A percentile compares a stretch with the other conserved stretches of the same genome.
These are phyloP conservation scores for Cosmia pyralina DNA, from an alignment of 2,888 invertebrate genomes.

Conservation along the genomic window DNA sequence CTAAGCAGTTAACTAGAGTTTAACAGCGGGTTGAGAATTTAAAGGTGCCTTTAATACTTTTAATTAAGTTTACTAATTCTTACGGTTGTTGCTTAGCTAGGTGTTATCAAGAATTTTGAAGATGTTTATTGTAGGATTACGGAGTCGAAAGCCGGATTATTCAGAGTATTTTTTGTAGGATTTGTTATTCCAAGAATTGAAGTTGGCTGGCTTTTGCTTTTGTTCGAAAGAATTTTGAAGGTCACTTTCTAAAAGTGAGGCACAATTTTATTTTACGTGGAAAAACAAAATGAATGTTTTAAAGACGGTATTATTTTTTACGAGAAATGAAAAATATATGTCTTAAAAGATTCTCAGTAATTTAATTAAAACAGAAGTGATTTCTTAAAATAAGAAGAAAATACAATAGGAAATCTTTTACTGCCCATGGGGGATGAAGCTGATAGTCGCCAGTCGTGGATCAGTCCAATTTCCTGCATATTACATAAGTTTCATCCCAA, in stretches of 20 bases:
- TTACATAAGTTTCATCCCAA: slow-evolving; percentile 18
- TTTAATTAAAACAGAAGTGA: neutral
- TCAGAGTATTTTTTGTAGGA: neutral
- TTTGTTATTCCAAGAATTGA: slow-evolving; percentile 6
- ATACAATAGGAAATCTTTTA: neutral
- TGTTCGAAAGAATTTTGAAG: neutral
- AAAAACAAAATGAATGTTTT: neutral
- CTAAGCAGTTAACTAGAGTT: slow-evolving; percentile 67
- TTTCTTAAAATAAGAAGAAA: neutral
- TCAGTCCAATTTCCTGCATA: slow-evolving; percentile 27
- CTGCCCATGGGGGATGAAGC: neutral
- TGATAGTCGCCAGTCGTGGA: slow-evolving; percentile 6
- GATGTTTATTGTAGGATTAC: slow-evolving; percentile 27
- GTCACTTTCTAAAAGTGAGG: neutral
- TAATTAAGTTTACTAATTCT: slow-evolving; percentile 55
- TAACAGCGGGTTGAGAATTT: slow-evolving; percentile 58
- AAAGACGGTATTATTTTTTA: neutral
- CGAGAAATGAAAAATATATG: neutral
- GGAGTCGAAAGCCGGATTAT: slow-evolving; percentile 17
- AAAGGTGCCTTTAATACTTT: slow-evolving; percentile 63
- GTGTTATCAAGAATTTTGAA: slow-evolving; percentile 20
- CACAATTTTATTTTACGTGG: neutral
- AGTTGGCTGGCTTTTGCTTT: neutral
- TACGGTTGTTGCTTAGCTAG: slow-evolving; percentile 28
- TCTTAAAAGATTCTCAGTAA: neutral